Conservation (phyloP, 2,797 vertebrate species). For the Pelochelys cantorii region DNA sequence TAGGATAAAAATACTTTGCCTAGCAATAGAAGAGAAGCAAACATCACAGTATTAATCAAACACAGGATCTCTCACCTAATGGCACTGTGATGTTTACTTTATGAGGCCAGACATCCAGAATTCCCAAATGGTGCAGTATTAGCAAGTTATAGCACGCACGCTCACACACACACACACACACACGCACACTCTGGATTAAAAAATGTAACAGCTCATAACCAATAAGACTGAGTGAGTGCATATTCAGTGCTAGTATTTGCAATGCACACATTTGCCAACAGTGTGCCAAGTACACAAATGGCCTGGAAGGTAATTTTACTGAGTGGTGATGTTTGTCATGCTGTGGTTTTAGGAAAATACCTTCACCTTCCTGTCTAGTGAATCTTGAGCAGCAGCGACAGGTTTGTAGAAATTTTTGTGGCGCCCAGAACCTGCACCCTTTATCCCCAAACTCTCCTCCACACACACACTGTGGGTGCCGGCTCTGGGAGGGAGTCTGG, state of each 20-base stretch:
- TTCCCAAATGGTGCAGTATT: slow-evolving; percentile 3
- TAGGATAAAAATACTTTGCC: slow-evolving; percentile 40
- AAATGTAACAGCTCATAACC: neutral
- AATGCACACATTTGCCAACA: neutral
- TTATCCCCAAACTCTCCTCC: too few relatives aligned
- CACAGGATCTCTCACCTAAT: slow-evolving; percentile 70
- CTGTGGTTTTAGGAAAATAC: slow-evolving; percentile 50
- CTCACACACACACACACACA: neutral
- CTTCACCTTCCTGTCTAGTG: slow-evolving; percentile 17
- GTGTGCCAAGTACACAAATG: slow-evolving; percentile 40
- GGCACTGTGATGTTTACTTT: slow-evolving; percentile 61
- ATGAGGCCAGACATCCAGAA: slow-evolving; percentile 23
- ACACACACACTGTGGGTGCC: too few relatives aligned
- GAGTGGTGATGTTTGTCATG: slow-evolving; percentile 53
- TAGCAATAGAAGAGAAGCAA: slow-evolving; percentile 18
- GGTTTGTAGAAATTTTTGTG: too few relatives aligned
- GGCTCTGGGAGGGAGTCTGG: too few relatives aligned
- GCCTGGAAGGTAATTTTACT: neutral
- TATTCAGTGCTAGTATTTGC: slow-evolving; percentile 63
- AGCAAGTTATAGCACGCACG: slow-evolving; percentile 34
- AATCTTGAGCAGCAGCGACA: neutral
- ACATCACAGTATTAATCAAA: slow-evolving; percentile 60
- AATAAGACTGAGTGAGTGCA: slow-evolving; percentile 29
- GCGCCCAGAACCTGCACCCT: too few relatives aligned
- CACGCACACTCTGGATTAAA: neutral